Conservation (phyloP, 2,888 invertebrate genomes). For the Microctonus brassicae region DNA sequence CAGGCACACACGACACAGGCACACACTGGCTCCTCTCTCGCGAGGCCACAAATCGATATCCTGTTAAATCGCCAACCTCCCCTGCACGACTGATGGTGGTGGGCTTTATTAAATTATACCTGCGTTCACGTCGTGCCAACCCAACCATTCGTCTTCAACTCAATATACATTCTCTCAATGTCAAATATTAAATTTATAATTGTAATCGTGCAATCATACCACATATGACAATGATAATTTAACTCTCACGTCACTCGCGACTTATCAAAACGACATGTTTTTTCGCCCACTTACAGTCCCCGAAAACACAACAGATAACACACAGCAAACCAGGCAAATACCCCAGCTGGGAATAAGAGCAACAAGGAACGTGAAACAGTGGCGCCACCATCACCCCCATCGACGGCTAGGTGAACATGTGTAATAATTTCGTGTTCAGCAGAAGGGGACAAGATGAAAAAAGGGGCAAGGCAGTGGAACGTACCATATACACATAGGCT, state of each 20-base stretch:
- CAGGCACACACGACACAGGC: constrained; percentile 48
- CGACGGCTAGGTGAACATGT: constrained; percentile 18
- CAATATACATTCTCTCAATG: constrained; percentile 9
- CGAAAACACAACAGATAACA: constrained; percentile 65
- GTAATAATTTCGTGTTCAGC: not conserved
- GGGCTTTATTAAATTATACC: constrained; percentile 55
- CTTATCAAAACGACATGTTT: constrained; percentile 58
- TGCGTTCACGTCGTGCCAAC: constrained; percentile 33
- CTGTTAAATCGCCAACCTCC: constrained; percentile 64
- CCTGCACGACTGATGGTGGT: constrained; percentile 49
- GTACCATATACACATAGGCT: not conserved
- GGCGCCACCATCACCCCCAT: constrained; percentile 23
- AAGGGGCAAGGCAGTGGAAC: not conserved
- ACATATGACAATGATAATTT: constrained; percentile 3
- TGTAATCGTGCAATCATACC: not conserved
- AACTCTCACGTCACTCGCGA: constrained; percentile 26
- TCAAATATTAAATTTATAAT: not conserved
- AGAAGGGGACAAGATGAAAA: not conserved
- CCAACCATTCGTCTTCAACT: constrained; percentile 19
- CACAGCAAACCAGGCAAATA: constrained; percentile 48
- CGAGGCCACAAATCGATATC: constrained; percentile 62
- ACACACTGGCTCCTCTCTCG: constrained; percentile 48
- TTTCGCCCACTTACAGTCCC: constrained; percentile 53
- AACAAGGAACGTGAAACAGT: constrained; percentile 49
- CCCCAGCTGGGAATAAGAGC: constrained; percentile 63